Base-by-base conservation (phyloP, 1,140 invertebrate genomes). In the Monochamus saltuarius region DNA sequence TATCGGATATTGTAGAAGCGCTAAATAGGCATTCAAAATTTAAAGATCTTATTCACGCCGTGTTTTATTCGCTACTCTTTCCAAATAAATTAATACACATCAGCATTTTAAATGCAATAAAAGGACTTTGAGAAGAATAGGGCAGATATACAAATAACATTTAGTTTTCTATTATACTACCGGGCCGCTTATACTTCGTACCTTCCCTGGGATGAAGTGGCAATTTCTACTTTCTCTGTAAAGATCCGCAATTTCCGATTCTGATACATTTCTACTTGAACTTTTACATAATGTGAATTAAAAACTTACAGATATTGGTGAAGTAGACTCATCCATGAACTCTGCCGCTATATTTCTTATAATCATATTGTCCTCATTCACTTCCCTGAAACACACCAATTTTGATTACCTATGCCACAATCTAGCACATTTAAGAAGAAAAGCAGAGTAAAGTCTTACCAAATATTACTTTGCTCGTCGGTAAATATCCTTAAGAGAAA, bases 321-420 rank as follows among this genome's bases (percentile, higher is more conserved):
- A 62, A 11, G 51, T 37, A 9, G 57, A 50, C 36, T 85, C 83
- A 65, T 85, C 84, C 62, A 81, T 73, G 68, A 84, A 81, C 67
- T 87, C 86, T 6, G 81, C 67, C 1, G 80, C 80, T 55, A 87
- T 81, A 74, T 87, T 87, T 64, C 84, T 77, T 34, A 87, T 82
- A 14, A 89, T 77, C 78, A 87, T 82, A 71, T 89, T 89, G 75
- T 89, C 87, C 72, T 89, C 87, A 75, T 89, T 89, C 13, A 89
- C 86, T 78, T 89, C 87, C 87, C 86, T 87, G 73, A 42, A 79
- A 76, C 19, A 39, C 6, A 52, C n/a, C 4, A 35, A 37, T 37
- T 14, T 34, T 37, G 14, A 38, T 34, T 14, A 19, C 8, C 13
- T 52, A 3, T 50, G 7, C n/a, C n/a, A n/a, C n/a, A n/a, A n/a